Evolutionary conservation across 2,797 vertebrate genomes (phyloP), one percentile per base, ranked within the genome.

Genomic region (Arnoldichthys spilopterus): DNA sequence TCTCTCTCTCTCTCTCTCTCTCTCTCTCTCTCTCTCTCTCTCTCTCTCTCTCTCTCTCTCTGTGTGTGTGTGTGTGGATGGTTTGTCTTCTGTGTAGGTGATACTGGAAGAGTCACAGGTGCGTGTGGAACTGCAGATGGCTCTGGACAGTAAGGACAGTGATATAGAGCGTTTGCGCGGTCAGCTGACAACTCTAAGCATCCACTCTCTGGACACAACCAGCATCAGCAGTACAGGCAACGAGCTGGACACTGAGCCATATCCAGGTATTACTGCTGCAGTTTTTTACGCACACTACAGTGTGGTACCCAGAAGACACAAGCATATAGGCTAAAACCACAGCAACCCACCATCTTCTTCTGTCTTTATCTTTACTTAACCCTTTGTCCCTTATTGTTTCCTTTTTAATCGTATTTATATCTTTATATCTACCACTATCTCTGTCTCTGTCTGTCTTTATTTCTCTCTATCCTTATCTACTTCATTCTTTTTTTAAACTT

Each of bases 101-200:
- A 95, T 99, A 72, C 93, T 94, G 18, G 98, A 99, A 8, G 98
- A 99, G 90, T 96, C 92, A 89, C 96, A 97, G 89, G 91, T 93
- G 67, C 94, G 97, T 9, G 90, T 97, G 87, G 98, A 99, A 84
- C 94, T 99, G 45, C 97, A 99, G 91, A 97, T 99, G 98, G 92
- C 95, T 13, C 84, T 99, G 85, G 96, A 98, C 92, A 99, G 97
- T 77, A 99, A 98, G 83, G 98, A 99, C 89, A 98, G 97, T 9
- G 98, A 99, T 89, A 97, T 99, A 12, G 98, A 99, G 88, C 97
- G 97, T 87, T 95, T 99, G 0, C 96, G 98, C 7, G 96, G 93
- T 15, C 97, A 98, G 89, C 84, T 99, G 71, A 95, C 95, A 66
- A 92, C 96, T 30, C 90, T 99, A 67, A 97, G 97, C 45, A 88